Base-by-base conservation (phyloP, 2,888 invertebrate genomes). In the Prionchulus punctatus region DNA sequence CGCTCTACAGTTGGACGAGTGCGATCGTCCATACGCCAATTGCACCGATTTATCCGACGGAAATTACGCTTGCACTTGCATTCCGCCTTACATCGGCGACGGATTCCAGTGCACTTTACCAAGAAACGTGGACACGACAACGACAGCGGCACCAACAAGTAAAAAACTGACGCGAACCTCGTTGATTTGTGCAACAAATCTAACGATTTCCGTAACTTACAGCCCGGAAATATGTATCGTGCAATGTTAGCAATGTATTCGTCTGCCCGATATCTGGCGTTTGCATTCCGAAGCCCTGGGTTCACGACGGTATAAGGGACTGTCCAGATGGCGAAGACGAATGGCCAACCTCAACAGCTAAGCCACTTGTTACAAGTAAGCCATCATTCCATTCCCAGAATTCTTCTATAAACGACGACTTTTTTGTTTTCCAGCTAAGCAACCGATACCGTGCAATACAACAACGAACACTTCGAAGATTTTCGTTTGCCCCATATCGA, bases 271-370 rank as follows among this genome's bases (percentile, higher is more conserved):
- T 45, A n/a, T 45, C 45, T n/a, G 23, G 23, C 4, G 12, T 28
- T 4, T 49, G 50, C 50, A 30, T 49, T 12, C 50, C 50, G 4
- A 28, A 30, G 4, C 28, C 12, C 3, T 49, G 50, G 50, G 28
- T 49, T 12, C 26, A 49, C 30, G 50, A 49, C 30, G 50, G 50
- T 28, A 30, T 49, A 4, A 49, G 23, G 28, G 50, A 49, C 28
- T 49, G 50, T 21, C 28, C 50, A 30, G 30, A 49, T 28, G 50
- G 50, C 50, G 50, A 49, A 12, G 50, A 49, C 30, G 50, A 49
- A 49, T 23, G 18, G 7, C 12, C 45, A 23, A 45, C 18, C 36
- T n/a, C n/a, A n/a, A n/a, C n/a, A n/a, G n/a, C n/a, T n/a, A n/a
- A n/a, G n/a, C n/a, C n/a, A n/a, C n/a, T n/a, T n/a, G n/a, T n/a